A percentile compares a stretch with the other conserved stretches of the same genome.
These are phyloP conservation scores for Lucifuga dentata DNA, from an alignment of 2,113 vertebrate species.

Conservation along the genomic window DNA sequence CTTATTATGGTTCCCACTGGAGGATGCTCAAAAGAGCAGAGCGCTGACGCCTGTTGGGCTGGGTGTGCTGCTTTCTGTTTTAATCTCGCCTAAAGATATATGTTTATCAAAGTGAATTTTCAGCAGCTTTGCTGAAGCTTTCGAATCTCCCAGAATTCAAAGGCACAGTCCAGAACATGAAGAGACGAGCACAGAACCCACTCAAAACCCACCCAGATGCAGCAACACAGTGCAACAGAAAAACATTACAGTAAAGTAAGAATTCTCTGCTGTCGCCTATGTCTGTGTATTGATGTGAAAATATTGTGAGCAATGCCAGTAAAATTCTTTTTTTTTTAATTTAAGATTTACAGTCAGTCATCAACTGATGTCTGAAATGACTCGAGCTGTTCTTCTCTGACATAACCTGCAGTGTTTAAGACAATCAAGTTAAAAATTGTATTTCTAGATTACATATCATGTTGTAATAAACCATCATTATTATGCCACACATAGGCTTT, in stretches of 20 bases:
- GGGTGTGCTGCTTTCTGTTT: conserved; percentile 69
- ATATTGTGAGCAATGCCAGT: not conserved
- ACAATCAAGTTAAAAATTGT: no score
- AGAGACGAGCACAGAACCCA: conserved; percentile 58
- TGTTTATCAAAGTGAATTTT: conserved; percentile 82
- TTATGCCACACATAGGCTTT: no score
- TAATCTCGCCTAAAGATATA: conserved; percentile 79
- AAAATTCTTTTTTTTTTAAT: not conserved
- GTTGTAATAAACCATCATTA: no score
- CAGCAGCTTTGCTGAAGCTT: conserved; percentile 62
- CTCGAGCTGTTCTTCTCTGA: no score
- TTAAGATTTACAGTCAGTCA: not conserved
- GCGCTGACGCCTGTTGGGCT: conserved; percentile 47
- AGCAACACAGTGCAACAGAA: conserved; percentile 36
- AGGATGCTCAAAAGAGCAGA: conserved; percentile 69
- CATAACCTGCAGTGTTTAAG: no score
- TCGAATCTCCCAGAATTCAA: conserved; percentile 70
- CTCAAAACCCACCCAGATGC: conserved; percentile 30
- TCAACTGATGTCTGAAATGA: no score
- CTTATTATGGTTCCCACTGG: conserved; percentile 69
- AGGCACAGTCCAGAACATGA: conserved; percentile 61
- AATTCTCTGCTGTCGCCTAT: no score
- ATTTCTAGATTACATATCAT: no score
- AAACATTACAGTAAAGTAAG: conserved; percentile 28
- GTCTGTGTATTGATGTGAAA: conserved; percentile 36